These are phyloP conservation scores for Plagiodera versicolora DNA, from an alignment of 2,888 invertebrate species.

Conservation along the genomic window DNA sequence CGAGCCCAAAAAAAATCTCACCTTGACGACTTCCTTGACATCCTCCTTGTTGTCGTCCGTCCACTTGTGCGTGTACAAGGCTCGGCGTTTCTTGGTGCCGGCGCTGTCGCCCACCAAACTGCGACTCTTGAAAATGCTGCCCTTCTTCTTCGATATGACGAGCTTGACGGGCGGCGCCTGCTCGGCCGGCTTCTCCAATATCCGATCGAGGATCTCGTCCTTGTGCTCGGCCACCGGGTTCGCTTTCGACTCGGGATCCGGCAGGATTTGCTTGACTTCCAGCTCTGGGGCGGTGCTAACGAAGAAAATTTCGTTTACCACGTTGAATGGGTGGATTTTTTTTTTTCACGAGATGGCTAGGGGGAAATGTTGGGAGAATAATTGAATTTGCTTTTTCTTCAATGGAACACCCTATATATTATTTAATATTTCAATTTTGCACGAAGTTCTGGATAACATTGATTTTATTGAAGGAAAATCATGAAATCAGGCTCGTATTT, in stretches of 20 bases:
- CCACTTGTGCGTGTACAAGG: constrained; percentile 89
- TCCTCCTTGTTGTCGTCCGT: constrained; percentile 67
- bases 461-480: too few species aligned
- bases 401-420: too few species aligned
- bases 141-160: constrained; percentile 80
- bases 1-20: too few species aligned
- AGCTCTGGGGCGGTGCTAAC: constrained; percentile 39
- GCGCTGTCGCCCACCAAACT: constrained; percentile 69
- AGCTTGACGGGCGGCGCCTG: constrained; percentile 61
- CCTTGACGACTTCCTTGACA: constrained; percentile 11
- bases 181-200: constrained; percentile 44
- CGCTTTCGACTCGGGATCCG: constrained; percentile 29
- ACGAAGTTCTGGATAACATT: too few species aligned
- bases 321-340: too few species aligned
- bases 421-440: too few species aligned
- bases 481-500: too few species aligned
- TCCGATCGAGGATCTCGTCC: constrained; percentile 48
- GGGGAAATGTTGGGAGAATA: too few species aligned
- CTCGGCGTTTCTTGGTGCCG: constrained; percentile 66
- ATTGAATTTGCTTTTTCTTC: too few species aligned
- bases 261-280: constrained; percentile 41
- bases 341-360: too few species aligned
- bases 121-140: constrained; percentile 87
- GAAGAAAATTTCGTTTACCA: background rate
- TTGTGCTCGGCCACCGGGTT: constrained; percentile 42